Percentiles rank a stretch among this genome's conserved stretches.
phyloP scores from a whole-genome alignment of 2,113 vertebrate genomes.

The Tragulus kanchil region DNA sequence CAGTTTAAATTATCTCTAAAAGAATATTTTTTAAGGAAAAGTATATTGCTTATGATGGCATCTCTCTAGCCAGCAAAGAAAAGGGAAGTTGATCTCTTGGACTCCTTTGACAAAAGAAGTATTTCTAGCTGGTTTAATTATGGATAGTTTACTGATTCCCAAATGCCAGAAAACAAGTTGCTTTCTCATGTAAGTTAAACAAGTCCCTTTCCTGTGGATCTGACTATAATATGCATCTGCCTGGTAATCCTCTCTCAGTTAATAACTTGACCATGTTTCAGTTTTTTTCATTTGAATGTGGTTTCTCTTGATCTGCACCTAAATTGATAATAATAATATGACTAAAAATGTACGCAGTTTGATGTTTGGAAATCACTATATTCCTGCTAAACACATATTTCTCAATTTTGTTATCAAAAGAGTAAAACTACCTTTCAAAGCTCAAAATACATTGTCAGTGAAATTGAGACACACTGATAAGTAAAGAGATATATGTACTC shows the following conservation, averaged over 20 bases:
- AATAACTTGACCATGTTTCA: conserved; percentile 18
- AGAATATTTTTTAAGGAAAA: conserved; percentile 49
- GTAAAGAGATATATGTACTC: neutral
- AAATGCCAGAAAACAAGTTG: neutral
- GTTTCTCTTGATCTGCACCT: neutral
- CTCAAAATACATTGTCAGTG: neutral
- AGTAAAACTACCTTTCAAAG: neutral
- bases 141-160: conserved; percentile 9
- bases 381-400: neutral
- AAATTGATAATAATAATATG: neutral
- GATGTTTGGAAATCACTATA: neutral
- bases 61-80: neutral
- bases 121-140: neutral
- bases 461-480: neutral
- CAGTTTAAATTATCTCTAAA: conserved; percentile 12
- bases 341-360: neutral
- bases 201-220: neutral
- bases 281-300: conserved; percentile 11
- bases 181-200: neutral
- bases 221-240: neutral
- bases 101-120: neutral
- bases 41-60: neutral
- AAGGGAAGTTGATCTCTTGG: neutral
- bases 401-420: neutral
- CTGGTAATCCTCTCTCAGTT: conserved; percentile 29